Percentiles rank a stretch among this genome's conserved stretches.
phyloP scores from a whole-genome alignment of 1,140 invertebrate species.

The Neotoxoptera formosana region DNA sequence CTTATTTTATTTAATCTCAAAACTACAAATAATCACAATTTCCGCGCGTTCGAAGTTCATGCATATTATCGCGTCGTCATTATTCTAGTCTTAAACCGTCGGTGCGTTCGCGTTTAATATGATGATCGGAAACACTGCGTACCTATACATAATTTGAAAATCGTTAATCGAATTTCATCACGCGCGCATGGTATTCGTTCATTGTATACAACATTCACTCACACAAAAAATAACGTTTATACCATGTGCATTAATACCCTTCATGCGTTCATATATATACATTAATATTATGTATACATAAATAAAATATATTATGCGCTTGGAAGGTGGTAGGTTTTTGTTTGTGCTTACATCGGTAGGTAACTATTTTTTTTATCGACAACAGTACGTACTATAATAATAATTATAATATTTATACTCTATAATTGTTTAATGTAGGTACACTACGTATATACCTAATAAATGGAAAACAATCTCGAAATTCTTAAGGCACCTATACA shows the following conservation, averaged over 20 bases:
- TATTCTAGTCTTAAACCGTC: background rate
- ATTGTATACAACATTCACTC: background rate
- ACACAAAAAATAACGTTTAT: background rate
- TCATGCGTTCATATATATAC: background rate
- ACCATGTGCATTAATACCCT: background rate
- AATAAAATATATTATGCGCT: background rate
- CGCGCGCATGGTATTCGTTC: background rate
- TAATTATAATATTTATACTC: too few species aligned
- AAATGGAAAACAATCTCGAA: background rate
- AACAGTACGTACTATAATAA: background rate
- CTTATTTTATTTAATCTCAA: background rate
- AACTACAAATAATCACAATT: background rate
- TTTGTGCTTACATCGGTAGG: background rate
- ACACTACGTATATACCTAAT: background rate
- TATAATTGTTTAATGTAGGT: background rate
- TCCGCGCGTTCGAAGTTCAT: background rate
- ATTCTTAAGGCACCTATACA: background rate
- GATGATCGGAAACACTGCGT: background rate
- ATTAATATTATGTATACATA: background rate
- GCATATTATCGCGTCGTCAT: background rate
- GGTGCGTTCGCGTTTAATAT: background rate
- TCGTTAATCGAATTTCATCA: background rate
- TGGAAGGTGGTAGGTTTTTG: background rate
- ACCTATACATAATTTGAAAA: background rate
- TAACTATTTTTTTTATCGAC: background rate